phyloP scores from a whole-genome alignment of 2,113 vertebrate species.

The Pitta sordida region DNA sequence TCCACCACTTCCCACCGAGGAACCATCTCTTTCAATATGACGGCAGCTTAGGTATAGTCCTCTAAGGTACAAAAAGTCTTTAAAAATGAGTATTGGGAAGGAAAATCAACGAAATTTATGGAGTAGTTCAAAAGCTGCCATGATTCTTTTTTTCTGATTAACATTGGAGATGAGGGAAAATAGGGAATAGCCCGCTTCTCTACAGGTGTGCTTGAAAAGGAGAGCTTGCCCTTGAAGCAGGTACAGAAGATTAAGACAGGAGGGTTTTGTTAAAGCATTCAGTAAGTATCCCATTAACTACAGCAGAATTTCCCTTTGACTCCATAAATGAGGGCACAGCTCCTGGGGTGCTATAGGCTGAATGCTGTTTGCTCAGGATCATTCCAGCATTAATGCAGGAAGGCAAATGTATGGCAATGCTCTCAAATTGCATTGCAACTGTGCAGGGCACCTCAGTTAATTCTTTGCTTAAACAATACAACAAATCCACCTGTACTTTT shows the following conservation, averaged over 20 bases:
- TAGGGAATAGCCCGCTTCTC: background rate
- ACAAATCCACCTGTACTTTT: background rate
- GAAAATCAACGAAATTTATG: background rate
- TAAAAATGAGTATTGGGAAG: background rate
- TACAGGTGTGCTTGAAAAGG: background rate
- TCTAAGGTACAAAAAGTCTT: background rate
- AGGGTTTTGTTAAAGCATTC: background rate
- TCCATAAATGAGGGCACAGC: background rate
- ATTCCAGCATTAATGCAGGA: background rate
- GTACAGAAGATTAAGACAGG: background rate
- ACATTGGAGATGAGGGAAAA: background rate
- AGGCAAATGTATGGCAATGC: background rate
- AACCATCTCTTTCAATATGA: background rate
- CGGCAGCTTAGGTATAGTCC: background rate
- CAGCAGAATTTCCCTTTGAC: background rate
- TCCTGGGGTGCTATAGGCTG: background rate
- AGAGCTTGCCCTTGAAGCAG: background rate
- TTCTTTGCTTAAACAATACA: background rate
- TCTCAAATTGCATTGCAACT: background rate
- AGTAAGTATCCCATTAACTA: background rate
- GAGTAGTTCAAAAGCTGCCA: background rate
- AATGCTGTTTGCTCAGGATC: background rate
- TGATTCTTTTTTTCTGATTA: background rate
- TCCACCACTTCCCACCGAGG: background rate
- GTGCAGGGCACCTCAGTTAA: background rate